Evolutionary conservation across 2,797 vertebrate genomes (phyloP), one percentile per base, ranked within the genome.

Genomic region (Paedocypris micromegethes): DNA sequence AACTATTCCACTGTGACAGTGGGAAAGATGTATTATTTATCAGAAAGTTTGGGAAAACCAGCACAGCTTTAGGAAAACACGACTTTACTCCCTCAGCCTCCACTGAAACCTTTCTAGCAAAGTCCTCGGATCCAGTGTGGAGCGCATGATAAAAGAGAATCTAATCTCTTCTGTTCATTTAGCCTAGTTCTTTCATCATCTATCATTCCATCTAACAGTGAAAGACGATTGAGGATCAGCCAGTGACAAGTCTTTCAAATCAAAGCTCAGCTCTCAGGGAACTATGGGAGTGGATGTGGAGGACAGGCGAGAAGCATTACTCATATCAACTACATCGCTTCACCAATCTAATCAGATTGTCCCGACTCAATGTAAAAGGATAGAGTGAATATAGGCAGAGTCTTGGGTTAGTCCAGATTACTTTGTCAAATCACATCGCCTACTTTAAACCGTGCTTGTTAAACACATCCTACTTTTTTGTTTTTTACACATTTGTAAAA

Each of bases 111-210:
- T 52, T 68, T 57, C 39, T 56, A 55, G 5, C 0, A 9, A 56
- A 46, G 57, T 3, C 40, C 45, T 50, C 4, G 37, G 40, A 70
- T 41, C 39, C 46, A 56, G 1, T 63, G 46, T 63, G 40, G 63
- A 49, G 40, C 45, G 44, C 52, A 49, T 54, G 40, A 57, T 66
- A 49, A 23, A 23, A 56, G 59, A 43, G 40, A 50, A 50, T 70
- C 59, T 56, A 55, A 70, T 70, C 67, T 57, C 58, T 56, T 69
- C 58, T 62, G 52, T 66, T 49, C 9, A 23, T 69, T 69, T 69
- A 56, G 39, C 51, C 7, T 40, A 56, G 46, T 70, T 46, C 52
- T 63, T 70, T 70, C 46, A 70, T 63, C 58, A 55, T 69, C 7
- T 48, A 62, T 69, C 53, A 63, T 40, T 70, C 52, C 41, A 63